Base-by-base conservation (phyloP, 2,888 invertebrate species). In the Trichogramma dendrolimi region DNA sequence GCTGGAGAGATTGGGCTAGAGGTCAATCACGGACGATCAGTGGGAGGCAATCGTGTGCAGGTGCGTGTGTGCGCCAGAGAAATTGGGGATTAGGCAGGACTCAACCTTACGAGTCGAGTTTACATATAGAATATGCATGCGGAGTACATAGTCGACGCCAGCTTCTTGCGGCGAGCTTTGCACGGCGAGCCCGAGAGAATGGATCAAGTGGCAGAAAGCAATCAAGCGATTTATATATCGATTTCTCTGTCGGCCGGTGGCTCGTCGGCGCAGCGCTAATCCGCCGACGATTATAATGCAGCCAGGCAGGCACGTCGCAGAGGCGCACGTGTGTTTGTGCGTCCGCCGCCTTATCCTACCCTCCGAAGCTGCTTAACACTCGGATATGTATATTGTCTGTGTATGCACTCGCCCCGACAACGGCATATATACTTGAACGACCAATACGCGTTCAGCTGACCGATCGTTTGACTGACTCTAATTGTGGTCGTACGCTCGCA, bases 181-280 rank as follows among this genome's bases (percentile, higher is more conserved):
- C 55, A 50, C 54, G 61, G 54, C 61, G 68, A 61, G 55, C 63
- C 53, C 42, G 55, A 56, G 47, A 62, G 59, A 58, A 60, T 62
- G 73, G 67, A 73, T 75, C 74, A 71, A 73, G 73, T 69, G 70
- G 69, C 71, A 68, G 71, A 72, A 71, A 72, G 72, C 73, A 75
- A 76, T 76, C 74, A 73, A 69, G 70, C 73, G 71, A 74, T 73
- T 75, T 72, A 73, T 73, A 71, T 62, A 71, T 68, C 68, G 72
- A 73, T 72, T 27, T 27, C 27, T 27, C 68, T 65, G 67, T 66
- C 68, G 71, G 27, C 66, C 68, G 71, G 27, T 38, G 27, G 67
- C 68, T 68, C 70, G 66, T 66, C 65, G 27, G 27, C 27, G 27
- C 27, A 27, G 27, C 68, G 70, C 61, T 72, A 72, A 74, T 72